These are phyloP conservation scores for Rutilus rutilus DNA, from an alignment of 2,113 vertebrate species.

Conservation along the genomic window DNA sequence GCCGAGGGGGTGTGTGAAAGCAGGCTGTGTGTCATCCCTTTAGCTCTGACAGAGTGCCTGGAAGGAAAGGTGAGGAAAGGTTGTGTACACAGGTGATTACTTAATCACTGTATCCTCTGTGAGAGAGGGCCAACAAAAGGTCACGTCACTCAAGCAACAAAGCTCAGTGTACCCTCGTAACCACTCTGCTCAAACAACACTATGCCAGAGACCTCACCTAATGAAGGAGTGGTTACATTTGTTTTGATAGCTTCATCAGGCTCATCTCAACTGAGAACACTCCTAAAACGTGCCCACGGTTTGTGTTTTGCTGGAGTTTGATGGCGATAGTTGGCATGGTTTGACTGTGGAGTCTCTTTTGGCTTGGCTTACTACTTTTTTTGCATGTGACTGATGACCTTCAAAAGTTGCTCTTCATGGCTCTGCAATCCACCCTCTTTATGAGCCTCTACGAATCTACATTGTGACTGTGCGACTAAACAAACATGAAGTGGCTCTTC, in stretches of 20 bases:
- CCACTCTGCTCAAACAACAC: conserved; percentile 57
- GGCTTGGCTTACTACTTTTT: neutral
- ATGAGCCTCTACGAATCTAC: conserved; percentile 45
- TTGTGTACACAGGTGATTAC: conserved; percentile 82
- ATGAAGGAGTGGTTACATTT: conserved; percentile 39
- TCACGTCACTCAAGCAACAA: conserved; percentile 73
- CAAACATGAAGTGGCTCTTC: conserved; percentile 63
- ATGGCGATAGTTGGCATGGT: neutral
- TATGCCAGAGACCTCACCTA: conserved; percentile 34
- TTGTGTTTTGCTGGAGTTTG: conserved; percentile 5
- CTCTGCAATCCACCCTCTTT: conserved; percentile 26
- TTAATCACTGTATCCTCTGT: conserved; percentile 74
- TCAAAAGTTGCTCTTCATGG: conserved; percentile 8
- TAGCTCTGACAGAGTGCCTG: conserved; percentile 69
- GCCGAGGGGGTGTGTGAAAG: conserved; percentile 45
- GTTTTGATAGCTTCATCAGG: conserved; percentile 51
- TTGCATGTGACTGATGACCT: conserved; percentile 16
- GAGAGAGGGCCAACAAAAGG: conserved; percentile 71
- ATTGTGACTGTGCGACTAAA: conserved; percentile 55
- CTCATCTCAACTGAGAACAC: conserved; percentile 32
- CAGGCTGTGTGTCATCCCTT: conserved; percentile 63
- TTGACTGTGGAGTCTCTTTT: neutral
- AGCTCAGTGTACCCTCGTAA: conserved; percentile 67
- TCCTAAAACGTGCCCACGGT: conserved; percentile 24
- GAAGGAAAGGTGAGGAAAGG: conserved; percentile 62